Conservation (phyloP, 2,113 vertebrate genomes). For the Stictonetta naevosa region DNA sequence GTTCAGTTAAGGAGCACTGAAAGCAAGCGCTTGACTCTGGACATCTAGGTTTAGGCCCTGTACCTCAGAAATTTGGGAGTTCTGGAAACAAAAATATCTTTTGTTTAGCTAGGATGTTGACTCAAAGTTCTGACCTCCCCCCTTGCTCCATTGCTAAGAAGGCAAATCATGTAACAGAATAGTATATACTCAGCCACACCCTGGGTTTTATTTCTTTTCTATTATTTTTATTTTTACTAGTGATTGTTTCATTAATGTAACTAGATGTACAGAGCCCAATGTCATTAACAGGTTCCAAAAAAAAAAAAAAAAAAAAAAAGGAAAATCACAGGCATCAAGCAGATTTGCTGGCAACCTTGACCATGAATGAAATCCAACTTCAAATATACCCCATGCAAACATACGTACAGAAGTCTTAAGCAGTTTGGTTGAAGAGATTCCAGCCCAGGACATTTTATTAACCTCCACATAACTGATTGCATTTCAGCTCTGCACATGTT, state of each 20-base stretch:
- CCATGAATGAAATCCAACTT: neutral
- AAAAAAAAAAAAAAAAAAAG: too few species aligned
- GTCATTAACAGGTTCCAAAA: neutral
- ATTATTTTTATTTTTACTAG: neutral
- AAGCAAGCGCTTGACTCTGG: neutral
- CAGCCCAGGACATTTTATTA: constrained; percentile 7
- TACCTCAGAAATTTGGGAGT: neutral
- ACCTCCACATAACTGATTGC: neutral
- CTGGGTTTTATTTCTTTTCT: neutral
- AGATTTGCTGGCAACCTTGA: neutral
- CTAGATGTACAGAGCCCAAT: neutral
- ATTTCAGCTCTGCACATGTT: neutral
- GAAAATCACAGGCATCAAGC: neutral
- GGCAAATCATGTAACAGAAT: neutral
- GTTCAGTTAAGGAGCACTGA: neutral
- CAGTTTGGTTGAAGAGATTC: constrained; percentile 18
- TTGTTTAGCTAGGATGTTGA: neutral
- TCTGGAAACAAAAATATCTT: neutral
- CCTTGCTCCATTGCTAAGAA: neutral
- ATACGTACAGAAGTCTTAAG: neutral
- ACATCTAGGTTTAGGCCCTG: neutral
- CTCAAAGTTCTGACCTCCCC: neutral
- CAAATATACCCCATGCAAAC: neutral
- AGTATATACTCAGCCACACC: neutral
- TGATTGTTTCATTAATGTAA: neutral